Conservation (phyloP, 2,888 invertebrate species). For the Oasisia sp. region DNA sequence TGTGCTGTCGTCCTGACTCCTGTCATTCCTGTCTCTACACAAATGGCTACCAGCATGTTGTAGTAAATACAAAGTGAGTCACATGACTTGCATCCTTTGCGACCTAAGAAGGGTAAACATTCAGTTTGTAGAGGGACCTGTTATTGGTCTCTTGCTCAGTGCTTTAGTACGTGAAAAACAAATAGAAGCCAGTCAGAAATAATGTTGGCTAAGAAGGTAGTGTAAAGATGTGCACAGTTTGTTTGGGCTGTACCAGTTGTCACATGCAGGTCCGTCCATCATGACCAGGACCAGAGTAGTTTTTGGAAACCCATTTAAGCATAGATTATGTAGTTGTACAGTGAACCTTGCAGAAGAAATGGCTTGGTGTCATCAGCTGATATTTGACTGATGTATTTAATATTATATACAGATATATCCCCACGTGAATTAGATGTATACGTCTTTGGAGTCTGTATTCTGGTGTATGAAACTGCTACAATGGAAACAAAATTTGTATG, state of each 20-base stretch:
- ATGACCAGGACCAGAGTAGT: not conserved
- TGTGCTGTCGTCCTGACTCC: no score
- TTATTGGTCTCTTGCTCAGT: not conserved
- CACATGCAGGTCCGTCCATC: no score
- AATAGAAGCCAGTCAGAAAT: not conserved
- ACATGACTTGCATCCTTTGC: no score
- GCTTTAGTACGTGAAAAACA: not conserved
- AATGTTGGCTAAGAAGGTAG: not conserved
- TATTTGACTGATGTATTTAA: conserved; percentile 17
- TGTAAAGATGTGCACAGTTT: not conserved
- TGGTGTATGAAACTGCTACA: not conserved
- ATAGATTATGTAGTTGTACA: not conserved
- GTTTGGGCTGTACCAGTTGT: no score
- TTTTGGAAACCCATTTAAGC: not conserved
- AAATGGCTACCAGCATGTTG: no score
- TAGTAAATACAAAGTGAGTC: no score
- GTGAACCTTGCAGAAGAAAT: not conserved
- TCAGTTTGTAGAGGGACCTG: not conserved
- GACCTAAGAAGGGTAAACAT: no score
- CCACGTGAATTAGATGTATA: not conserved
- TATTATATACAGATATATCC: conserved; percentile 6
- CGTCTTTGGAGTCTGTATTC: not conserved
- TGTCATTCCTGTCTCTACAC: no score
- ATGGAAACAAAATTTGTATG: not conserved
- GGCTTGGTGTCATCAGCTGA: not conserved